Base-by-base conservation (phyloP, 2,888 invertebrate genomes). In the Lycaena phlaeas region DNA sequence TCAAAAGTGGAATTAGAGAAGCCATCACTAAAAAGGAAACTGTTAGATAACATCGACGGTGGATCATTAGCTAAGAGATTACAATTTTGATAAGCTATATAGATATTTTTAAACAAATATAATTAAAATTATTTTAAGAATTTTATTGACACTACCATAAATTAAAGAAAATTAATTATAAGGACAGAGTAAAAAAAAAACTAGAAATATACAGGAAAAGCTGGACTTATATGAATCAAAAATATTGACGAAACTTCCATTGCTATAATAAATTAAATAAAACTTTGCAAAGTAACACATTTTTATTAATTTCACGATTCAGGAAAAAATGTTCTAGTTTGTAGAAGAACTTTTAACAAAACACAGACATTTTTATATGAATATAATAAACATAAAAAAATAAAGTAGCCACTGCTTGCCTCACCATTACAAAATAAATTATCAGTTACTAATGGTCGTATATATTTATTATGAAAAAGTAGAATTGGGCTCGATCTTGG, bases 21-120 rank as follows among this genome's bases (percentile, higher is more conserved):
- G 53, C 90, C 90, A 6, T 90, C 90, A 36, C 81, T 93, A 27
- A 94, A 94, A 67, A 86, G 94, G 51, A 94, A 94, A 73, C 77
- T 92, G 22, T 62, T 91, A 29, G 92, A 92, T 55, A 86, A 87
- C 34, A 86, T 87, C 37, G 92, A 92, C 59, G 91, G 92, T 38
- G 90, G 87, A 27, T 87, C 88, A 17, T 70, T 90, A 48, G 88
- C 90, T 2, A 91, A 91, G 63, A 86, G 87, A 65, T 79, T 91
- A 52, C 88, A 90, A 61, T 90, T 90, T 79, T 90, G 73, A 76
- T 38, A 30, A 38, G 31, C 30, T 9, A 15, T 15, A 15, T 40
- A 26, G 25, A 40, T 40, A 17, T n/a, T 18, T 22, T 31, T 31
- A 9, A 34, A 12, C 14, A n/a, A n/a, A 22, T 25, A 9, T 26